Evolutionary conservation across 1,140 invertebrate genomes (phyloP).

Genomic region (Brachionus paranguensis): DNA sequence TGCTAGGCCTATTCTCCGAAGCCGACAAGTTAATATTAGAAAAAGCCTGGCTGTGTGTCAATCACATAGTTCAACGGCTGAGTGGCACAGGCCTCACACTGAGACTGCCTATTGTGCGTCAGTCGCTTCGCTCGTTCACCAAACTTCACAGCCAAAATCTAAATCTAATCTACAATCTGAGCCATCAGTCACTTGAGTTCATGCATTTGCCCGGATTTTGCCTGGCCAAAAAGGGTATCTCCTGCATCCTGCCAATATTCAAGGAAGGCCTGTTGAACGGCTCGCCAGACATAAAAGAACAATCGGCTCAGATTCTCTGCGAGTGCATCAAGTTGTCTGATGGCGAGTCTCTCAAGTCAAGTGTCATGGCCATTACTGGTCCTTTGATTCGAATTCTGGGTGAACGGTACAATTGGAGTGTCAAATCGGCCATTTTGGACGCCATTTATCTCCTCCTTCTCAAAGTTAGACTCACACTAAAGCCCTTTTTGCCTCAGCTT

Average conservation of each 20-base stretch:
- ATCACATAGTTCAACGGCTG: constrained; percentile 74
- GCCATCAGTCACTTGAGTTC: not conserved
- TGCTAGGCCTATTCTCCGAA: constrained; percentile 78
- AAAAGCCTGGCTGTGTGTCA: constrained; percentile 79
- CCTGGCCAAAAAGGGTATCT: constrained; percentile 80
- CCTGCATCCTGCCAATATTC: constrained; percentile 85
- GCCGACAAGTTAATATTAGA: constrained; percentile 72
- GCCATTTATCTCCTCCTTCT: constrained; percentile 83
- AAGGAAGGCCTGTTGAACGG: constrained; percentile 91
- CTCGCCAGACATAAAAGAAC: constrained; percentile 85
- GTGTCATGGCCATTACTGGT: constrained; percentile 91
- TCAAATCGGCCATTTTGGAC: constrained; percentile 91
- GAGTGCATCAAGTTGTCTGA: constrained; percentile 79
- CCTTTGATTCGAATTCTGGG: constrained; percentile 93
- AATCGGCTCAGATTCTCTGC: constrained; percentile 82
- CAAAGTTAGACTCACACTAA: constrained; percentile 73
- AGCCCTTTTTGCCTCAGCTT: constrained; percentile 93
- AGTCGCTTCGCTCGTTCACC: constrained; percentile 70
- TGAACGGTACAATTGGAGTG: constrained; percentile 82
- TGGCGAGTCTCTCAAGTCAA: constrained; percentile 73
- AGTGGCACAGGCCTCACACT: constrained; percentile 44
- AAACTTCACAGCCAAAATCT: constrained; percentile 1
- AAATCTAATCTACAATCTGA: not conserved
- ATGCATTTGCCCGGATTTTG: constrained; percentile 79
- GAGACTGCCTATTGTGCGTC: constrained; percentile 78